These are phyloP conservation scores for Bujurquina vittata DNA, from an alignment of 2,113 vertebrate species.

Conservation along the genomic window DNA sequence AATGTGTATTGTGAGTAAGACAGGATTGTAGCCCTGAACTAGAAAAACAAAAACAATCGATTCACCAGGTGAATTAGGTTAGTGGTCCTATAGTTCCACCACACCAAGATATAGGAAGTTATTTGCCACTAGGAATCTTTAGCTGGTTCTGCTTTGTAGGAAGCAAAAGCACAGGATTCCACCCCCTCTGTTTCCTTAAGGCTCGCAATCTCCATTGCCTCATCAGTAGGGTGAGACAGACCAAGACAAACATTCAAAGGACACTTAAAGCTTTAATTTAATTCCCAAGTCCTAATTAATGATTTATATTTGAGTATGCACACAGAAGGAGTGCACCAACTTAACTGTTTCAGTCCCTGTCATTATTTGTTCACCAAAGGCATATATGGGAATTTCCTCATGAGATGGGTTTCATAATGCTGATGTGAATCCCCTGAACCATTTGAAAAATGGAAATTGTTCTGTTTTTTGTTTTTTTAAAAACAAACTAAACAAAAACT, in stretches of 20 bases:
- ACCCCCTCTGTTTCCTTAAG: too few species aligned
- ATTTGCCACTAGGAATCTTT: background rate
- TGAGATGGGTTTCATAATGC: background rate
- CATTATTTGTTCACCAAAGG: too few species aligned
- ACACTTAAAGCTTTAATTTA: background rate
- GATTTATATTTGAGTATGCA: background rate
- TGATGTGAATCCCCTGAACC: constrained; percentile 9
- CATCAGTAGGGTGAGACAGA: background rate
- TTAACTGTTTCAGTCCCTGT: background rate
- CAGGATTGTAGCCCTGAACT: background rate
- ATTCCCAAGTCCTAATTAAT: background rate
- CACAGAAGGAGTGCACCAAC: background rate
- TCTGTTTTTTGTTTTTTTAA: background rate
- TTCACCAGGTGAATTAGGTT: background rate
- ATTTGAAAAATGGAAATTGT: background rate
- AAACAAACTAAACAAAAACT: constrained; percentile 7
- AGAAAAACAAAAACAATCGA: background rate
- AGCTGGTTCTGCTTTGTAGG: background rate
- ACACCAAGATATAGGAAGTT: background rate
- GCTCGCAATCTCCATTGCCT: background rate
- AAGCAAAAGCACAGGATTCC: background rate
- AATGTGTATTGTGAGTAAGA: background rate
- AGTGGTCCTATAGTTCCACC: background rate
- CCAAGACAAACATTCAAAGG: background rate
- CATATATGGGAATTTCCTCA: too few species aligned